Evolutionary conservation across 1,140 invertebrate species (phyloP).

Genomic region (Bombus picipes): DNA sequence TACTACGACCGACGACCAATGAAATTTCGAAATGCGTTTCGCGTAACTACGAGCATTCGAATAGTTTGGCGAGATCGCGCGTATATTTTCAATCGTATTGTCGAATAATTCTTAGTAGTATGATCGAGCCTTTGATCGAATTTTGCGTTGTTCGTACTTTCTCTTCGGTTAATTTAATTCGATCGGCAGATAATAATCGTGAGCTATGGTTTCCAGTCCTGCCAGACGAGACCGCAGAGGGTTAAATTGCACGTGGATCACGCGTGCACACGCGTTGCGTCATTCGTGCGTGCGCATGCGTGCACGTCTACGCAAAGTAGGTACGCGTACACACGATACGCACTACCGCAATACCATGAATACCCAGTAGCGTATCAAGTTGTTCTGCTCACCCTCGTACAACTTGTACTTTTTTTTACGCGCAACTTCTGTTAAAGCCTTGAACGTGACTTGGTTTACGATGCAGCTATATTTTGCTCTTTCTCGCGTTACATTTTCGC

Average conservation of each 20-base stretch:
- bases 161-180: slow-evolving; percentile 2
- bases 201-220: slow-evolving; percentile 13
- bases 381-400: background rate
- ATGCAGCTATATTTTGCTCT: background rate
- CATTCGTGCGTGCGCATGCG: slow-evolving; percentile 39
- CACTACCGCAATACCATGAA: slow-evolving; percentile 49
- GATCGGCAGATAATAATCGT: slow-evolving; percentile 12
- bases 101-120: too few relatives aligned
- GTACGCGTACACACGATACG: slow-evolving; percentile 45
- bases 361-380: slow-evolving; percentile 49
- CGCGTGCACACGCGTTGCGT: slow-evolving; percentile 40
- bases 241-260: slow-evolving; percentile 61
- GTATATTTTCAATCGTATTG: too few relatives aligned
- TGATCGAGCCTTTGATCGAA: background rate
- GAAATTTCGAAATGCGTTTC: too few relatives aligned
- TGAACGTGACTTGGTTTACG: slow-evolving; percentile 7
- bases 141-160: background rate
- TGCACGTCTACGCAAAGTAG: slow-evolving; percentile 10
- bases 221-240: slow-evolving; percentile 22
- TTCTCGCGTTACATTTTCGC: slow-evolving; percentile 9
- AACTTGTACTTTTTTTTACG: background rate
- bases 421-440: background rate
- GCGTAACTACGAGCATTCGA: rapidly evolving
- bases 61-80: background rate
- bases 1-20: rapidly evolving